Evolutionary conservation across 2,888 invertebrate species (phyloP).

Genomic region (Steinernema scapterisci): DNA sequence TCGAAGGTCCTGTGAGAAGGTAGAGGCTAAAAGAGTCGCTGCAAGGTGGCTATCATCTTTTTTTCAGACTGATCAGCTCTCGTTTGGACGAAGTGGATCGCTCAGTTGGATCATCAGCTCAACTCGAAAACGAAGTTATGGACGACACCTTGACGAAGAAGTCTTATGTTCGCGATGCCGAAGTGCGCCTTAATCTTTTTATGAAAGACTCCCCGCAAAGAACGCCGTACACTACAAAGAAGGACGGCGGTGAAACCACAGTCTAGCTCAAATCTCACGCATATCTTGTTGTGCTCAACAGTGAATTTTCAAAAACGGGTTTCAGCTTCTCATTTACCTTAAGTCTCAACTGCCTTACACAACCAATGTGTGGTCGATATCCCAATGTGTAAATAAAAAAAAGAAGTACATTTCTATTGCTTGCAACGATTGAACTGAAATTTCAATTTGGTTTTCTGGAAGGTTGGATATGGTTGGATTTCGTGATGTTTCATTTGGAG

Average conservation of each 20-base stretch:
- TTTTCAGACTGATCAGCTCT: not conserved
- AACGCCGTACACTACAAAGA: not conserved
- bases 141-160: conserved; percentile 20
- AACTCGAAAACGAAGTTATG: conserved; percentile 19
- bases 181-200: conserved; percentile 18
- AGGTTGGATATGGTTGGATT: too few species aligned
- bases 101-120: conserved; percentile 40
- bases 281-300: conserved; percentile 7
- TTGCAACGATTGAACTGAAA: too few species aligned
- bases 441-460: too few species aligned
- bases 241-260: conserved; percentile 26
- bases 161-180: conserved; percentile 4
- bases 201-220: conserved; percentile 6
- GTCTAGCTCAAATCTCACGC: conserved; percentile 26
- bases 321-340: not conserved
- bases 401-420: not conserved
- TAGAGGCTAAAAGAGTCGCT: not conserved
- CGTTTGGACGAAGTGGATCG: conserved; percentile 40
- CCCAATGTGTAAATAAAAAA: not conserved
- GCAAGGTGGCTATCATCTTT: not conserved
- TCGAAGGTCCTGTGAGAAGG: conserved; percentile 17
- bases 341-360: conserved; percentile 19
- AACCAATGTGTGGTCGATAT: not conserved
- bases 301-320: not conserved
- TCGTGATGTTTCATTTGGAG: too few species aligned